Conservation (phyloP, 2,888 invertebrate genomes). For the Eutolmus rufibarbis region DNA sequence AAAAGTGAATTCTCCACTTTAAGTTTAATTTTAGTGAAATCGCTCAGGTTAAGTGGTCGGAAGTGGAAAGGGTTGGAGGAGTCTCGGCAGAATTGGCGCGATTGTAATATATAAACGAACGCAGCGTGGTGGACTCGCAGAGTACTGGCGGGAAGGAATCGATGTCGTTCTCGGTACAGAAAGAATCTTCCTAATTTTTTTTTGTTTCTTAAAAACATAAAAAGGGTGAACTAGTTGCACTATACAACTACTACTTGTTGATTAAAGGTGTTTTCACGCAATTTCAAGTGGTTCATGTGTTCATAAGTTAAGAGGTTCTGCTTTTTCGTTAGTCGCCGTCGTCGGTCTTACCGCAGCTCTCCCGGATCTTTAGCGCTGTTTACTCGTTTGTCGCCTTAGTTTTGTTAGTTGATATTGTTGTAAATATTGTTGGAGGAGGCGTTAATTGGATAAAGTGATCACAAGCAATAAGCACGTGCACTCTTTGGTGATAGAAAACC, state of each 20-base stretch:
- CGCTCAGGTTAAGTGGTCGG: constrained; percentile 4
- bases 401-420: background rate
- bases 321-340: background rate
- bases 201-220: background rate
- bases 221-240: background rate
- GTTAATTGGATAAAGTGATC: background rate
- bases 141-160: background rate
- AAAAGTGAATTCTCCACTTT: background rate
- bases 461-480: background rate
- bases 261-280: background rate
- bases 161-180: background rate
- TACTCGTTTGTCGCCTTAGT: background rate
- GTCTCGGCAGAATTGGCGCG: background rate
- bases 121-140: background rate
- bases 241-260: background rate
- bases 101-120: background rate
- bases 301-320: background rate
- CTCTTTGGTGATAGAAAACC: background rate
- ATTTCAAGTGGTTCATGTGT: constrained; percentile 7
- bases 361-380: background rate
- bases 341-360: background rate
- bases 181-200: background rate
- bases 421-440: background rate
- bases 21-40: background rate
- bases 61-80: background rate